These are phyloP conservation scores for Amiota minor DNA, from an alignment of 2,888 invertebrate genomes.

Conservation along the genomic window DNA sequence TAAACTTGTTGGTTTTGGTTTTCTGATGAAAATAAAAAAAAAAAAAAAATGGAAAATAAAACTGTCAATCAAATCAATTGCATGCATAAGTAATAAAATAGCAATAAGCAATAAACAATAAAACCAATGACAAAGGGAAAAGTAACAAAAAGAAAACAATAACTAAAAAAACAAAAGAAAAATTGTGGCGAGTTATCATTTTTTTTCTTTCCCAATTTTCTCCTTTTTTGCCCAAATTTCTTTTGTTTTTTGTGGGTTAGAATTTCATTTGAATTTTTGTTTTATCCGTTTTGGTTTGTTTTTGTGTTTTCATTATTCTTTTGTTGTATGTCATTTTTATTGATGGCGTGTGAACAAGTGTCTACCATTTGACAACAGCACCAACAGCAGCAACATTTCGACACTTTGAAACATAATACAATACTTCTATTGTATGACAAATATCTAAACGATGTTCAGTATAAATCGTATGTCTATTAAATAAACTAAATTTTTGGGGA, in stretches of 20 bases:
- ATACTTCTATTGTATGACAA: not conserved
- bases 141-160: not conserved
- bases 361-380: not conserved
- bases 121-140: not conserved
- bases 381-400: not conserved
- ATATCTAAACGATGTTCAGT: not conserved
- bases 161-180: not conserved
- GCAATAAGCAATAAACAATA: slow-evolving; percentile 5
- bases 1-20: slow-evolving; percentile 31
- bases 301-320: not conserved
- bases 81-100: slow-evolving; percentile 38
- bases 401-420: not conserved
- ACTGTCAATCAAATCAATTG: slow-evolving; percentile 66
- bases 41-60: slow-evolving; percentile 54
- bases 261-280: not conserved
- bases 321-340: not conserved
- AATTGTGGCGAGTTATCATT: not conserved
- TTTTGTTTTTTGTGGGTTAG: slow-evolving; percentile 1
- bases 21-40: not conserved
- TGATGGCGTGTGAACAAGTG: not conserved
- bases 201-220: not conserved
- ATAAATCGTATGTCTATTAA: slow-evolving; percentile 6
- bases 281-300: not conserved
- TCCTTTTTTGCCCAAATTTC: not conserved
- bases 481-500: slow-evolving; percentile 2